Evolutionary conservation across 2,888 invertebrate species (phyloP).

Genomic region (Hirtodrosophila alboralis): DNA sequence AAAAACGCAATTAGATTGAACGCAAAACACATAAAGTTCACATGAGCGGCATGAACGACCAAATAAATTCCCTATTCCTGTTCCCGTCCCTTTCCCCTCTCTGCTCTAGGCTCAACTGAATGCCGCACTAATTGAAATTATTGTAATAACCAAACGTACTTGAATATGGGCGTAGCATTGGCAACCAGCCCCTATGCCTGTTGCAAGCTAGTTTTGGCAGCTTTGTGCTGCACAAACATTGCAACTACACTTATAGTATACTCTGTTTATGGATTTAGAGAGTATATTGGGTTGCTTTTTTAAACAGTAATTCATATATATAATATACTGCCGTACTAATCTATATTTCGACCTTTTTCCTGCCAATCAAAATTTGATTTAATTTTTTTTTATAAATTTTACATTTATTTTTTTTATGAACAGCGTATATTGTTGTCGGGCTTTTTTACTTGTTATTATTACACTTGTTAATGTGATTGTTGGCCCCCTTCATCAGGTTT

Average conservation of each 20-base stretch:
- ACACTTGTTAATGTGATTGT: neutral
- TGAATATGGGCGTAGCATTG: conserved; percentile 21
- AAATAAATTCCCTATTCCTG: conserved; percentile 3
- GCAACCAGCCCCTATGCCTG: neutral
- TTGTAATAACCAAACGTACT: conserved; percentile 42
- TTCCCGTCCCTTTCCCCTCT: neutral
- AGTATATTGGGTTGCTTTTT: no score
- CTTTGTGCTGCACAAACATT: no score
- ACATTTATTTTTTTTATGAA: no score
- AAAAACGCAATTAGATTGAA: conserved; percentile 69
- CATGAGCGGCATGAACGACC: conserved; percentile 42
- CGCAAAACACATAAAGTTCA: conserved; percentile 50
- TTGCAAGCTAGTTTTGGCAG: neutral
- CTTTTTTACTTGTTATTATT: conserved; percentile 1
- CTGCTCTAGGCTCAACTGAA: conserved; percentile 5
- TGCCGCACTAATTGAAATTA: conserved; percentile 59
- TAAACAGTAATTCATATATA: no score
- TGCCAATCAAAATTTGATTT: neutral
- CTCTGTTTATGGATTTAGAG: no score
- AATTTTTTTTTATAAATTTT: no score
- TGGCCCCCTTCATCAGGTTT: neutral
- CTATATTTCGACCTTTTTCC: neutral
- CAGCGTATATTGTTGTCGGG: neutral
- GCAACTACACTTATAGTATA: no score
- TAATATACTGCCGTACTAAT: no score